Evolutionary conservation across 2,797 vertebrate species (phyloP).

Genomic region (Lepilemur ruficaudatus): DNA sequence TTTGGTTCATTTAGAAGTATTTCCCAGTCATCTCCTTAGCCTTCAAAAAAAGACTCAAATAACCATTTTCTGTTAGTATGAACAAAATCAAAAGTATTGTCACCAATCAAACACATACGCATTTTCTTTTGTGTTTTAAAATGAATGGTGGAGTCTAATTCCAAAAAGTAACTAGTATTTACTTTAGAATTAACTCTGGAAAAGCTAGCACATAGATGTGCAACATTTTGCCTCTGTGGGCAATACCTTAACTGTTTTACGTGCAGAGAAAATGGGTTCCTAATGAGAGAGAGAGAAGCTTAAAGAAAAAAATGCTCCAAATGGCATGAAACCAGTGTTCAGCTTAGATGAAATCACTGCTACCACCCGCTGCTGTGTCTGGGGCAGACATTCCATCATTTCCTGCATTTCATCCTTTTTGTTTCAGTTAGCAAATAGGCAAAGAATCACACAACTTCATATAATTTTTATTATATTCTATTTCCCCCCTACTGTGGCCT

Average conservation of each 20-base stretch:
- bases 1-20: neutral
- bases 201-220: neutral
- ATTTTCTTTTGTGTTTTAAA: conserved; percentile 10
- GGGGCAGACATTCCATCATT: conserved; percentile 56
- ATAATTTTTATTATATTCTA: conserved; percentile 41
- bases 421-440: conserved; percentile 42
- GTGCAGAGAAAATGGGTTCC: neutral
- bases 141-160: neutral
- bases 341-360: neutral
- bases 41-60: neutral
- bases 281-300: neutral
- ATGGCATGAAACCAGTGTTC: neutral
- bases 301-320: neutral
- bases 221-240: neutral
- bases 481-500: conserved; percentile 1
- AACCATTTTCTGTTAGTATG: neutral
- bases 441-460: conserved; percentile 58
- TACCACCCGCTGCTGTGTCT: neutral
- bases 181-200: neutral
- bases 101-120: neutral
- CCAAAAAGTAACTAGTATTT: neutral
- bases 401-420: conserved; percentile 54
- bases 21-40: neutral
- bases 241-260: neutral
- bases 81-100: neutral